These are phyloP conservation scores for Australoheros scitulus DNA, from an alignment of 2,113 vertebrate species.

Conservation along the genomic window DNA sequence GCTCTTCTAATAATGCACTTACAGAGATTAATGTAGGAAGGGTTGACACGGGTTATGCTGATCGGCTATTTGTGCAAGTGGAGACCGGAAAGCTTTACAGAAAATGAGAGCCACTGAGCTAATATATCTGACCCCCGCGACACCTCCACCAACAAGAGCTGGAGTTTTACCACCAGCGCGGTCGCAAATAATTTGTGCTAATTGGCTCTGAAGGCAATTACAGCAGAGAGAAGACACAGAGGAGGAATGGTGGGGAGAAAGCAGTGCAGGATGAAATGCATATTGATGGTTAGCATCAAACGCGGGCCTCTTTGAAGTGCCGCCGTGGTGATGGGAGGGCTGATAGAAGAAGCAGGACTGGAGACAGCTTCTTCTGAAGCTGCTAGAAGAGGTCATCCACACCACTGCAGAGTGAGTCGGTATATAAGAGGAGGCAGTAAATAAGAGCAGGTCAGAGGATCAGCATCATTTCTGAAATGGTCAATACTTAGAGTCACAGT, in stretches of 20 bases:
- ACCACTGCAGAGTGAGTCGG: slow-evolving; percentile 3
- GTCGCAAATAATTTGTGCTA: slow-evolving; percentile 73
- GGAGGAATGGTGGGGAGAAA: slow-evolving; percentile 64
- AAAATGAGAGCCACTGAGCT: slow-evolving; percentile 61
- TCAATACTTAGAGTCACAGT: not conserved
- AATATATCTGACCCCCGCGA: slow-evolving; percentile 63
- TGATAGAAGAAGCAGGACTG: slow-evolving; percentile 57
- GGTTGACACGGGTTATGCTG: slow-evolving; percentile 54
- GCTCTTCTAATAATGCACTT: slow-evolving; percentile 65
- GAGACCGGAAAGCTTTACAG: slow-evolving; percentile 52
- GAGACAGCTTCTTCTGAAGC: slow-evolving; percentile 62
- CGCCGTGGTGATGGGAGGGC: slow-evolving; percentile 58
- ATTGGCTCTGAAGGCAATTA: slow-evolving; percentile 79
- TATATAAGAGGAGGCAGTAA: not conserved
- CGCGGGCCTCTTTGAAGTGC: slow-evolving; percentile 73
- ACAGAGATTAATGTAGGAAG: slow-evolving; percentile 61
- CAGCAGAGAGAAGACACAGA: slow-evolving; percentile 48
- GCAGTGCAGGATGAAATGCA: slow-evolving; percentile 71
- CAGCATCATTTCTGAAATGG: not conserved
- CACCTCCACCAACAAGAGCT: slow-evolving; percentile 38
- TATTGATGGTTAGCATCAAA: slow-evolving; percentile 78
- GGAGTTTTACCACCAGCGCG: slow-evolving; percentile 52
- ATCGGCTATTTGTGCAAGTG: slow-evolving; percentile 53
- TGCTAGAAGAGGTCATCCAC: slow-evolving; percentile 45
- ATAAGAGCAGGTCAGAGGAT: not conserved